Evolutionary conservation across 2,113 vertebrate genomes (phyloP).

Genomic region (Python bivittatus): DNA sequence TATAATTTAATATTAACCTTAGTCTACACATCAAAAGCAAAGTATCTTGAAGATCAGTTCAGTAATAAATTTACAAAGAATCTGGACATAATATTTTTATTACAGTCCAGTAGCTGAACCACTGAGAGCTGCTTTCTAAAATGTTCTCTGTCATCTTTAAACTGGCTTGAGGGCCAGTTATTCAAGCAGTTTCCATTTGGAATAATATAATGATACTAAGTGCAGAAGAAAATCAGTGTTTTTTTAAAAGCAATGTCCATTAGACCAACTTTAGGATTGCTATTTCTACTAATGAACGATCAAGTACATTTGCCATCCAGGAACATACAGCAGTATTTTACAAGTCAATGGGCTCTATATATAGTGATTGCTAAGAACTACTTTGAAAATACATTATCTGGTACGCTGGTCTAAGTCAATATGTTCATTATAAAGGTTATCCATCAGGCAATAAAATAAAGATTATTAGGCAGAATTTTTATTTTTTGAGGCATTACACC

Average conservation of each 20-base stretch:
- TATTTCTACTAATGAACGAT: constrained; percentile 49
- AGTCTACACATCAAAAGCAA: not conserved
- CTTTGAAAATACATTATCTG: constrained; percentile 65
- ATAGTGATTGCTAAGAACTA: constrained; percentile 57
- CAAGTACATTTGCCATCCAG: constrained; percentile 52
- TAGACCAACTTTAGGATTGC: constrained; percentile 55
- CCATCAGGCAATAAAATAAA: constrained; percentile 57
- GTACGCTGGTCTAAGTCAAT: constrained; percentile 65
- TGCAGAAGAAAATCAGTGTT: constrained; percentile 40
- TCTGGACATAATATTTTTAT: constrained; percentile 13
- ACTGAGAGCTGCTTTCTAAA: constrained; percentile 17
- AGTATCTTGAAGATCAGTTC: not conserved
- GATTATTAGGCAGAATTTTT: constrained; percentile 52
- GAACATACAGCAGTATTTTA: constrained; percentile 57
- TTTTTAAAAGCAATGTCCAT: constrained; percentile 47
- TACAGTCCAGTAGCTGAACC: not conserved
- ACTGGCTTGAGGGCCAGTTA: constrained; percentile 35
- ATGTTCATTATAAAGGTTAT: constrained; percentile 53
- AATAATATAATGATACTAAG: constrained; percentile 43
- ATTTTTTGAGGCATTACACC: constrained; percentile 38
- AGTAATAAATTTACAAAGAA: not conserved
- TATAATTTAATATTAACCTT: not conserved
- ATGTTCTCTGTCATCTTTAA: constrained; percentile 30
- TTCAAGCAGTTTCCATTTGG: constrained; percentile 34
- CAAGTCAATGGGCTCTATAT: constrained; percentile 72